These are phyloP conservation scores for Dallia pectoralis DNA, from an alignment of 2,797 vertebrate species.

Conservation along the genomic window DNA sequence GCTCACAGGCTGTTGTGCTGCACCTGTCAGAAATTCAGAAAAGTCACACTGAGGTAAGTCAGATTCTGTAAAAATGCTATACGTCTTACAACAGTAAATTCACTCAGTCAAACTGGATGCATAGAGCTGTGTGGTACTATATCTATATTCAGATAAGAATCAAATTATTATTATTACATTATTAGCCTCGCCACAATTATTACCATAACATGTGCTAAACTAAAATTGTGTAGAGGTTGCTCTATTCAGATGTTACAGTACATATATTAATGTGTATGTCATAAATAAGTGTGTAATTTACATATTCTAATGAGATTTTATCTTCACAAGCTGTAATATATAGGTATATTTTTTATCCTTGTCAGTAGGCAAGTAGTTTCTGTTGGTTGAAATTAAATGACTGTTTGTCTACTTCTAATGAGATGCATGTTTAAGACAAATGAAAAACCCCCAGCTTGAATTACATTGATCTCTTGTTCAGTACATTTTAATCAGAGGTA, in stretches of 20 bases:
- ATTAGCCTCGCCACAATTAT: neutral
- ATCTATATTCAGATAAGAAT: neutral
- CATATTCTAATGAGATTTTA: neutral
- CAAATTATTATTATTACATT: neutral
- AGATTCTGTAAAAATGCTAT: conserved; percentile 7
- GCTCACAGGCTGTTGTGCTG: neutral
- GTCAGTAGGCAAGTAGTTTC: neutral
- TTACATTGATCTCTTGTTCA: neutral
- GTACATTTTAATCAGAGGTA: neutral
- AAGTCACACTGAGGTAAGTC: conserved; percentile 55
- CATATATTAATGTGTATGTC: neutral
- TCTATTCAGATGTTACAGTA: neutral
- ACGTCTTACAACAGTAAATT: conserved; percentile 1
- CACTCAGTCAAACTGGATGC: neutral
- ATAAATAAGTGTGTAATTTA: neutral
- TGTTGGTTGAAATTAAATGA: neutral
- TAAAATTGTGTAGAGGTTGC: neutral
- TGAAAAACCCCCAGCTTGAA: neutral
- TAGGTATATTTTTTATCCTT: neutral
- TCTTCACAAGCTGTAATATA: neutral
- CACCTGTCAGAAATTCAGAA: conserved; percentile 17
- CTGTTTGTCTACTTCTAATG: neutral
- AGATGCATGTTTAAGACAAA: neutral
- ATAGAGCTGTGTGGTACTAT: neutral
- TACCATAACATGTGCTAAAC: neutral